Evolutionary conservation across 2,888 invertebrate genomes (phyloP).

Genomic region (Coleophora flavipennella): DNA sequence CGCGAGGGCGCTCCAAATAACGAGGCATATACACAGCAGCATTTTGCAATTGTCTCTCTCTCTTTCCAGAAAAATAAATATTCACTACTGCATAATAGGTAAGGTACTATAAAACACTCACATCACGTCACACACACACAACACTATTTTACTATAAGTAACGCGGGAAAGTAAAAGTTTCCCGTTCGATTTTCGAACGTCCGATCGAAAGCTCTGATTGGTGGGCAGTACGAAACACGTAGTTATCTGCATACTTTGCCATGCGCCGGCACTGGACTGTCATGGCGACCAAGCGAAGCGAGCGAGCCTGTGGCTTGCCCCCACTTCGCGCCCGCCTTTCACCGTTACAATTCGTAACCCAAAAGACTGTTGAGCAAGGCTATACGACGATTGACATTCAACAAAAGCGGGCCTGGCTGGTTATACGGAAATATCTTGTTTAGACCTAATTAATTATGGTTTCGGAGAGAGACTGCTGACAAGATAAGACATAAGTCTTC

Average conservation of each 20-base stretch:
- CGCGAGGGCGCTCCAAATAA: conserved; percentile 59
- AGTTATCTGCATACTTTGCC: conserved; percentile 15
- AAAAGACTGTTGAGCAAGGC: conserved; percentile 64
- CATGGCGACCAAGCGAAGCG: conserved; percentile 29
- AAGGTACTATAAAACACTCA: conserved; percentile 31
- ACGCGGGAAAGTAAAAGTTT: conserved; percentile 51
- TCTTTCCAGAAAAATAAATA: conserved; percentile 6
- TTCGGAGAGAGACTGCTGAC: no score
- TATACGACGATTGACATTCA: conserved; percentile 66
- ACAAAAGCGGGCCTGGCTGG: conserved; percentile 47
- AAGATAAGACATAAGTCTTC: no score
- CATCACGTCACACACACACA: conserved; percentile 10
- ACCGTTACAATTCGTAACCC: conserved; percentile 59
- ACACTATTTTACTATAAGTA: conserved; percentile 14
- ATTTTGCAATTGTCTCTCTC: conserved; percentile 50
- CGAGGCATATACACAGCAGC: conserved; percentile 51
- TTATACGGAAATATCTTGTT: conserved; percentile 49
- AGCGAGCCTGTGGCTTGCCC: conserved; percentile 27
- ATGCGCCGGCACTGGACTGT: conserved; percentile 37
- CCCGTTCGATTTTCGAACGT: conserved; percentile 16
- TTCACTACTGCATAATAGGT: conserved; percentile 45
- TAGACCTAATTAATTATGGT: conserved; percentile 12
- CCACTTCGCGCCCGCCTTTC: conserved; percentile 45
- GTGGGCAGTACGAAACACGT: conserved; percentile 16
- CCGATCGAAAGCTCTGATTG: conserved; percentile 11